These are phyloP conservation scores for Plebejus melissa DNA, from an alignment of 2,888 invertebrate genomes.

Conservation along the genomic window DNA sequence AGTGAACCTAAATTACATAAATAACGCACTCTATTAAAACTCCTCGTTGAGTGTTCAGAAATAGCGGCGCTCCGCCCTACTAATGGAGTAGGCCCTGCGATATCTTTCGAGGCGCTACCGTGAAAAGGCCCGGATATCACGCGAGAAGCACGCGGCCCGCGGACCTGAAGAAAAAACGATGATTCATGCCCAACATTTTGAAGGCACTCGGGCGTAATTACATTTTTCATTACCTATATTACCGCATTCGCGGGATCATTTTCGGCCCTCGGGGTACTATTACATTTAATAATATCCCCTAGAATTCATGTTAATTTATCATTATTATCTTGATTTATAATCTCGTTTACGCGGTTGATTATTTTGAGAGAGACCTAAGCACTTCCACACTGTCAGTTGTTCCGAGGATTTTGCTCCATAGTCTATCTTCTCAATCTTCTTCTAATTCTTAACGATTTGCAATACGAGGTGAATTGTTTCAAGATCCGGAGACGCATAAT, in stretches of 20 bases:
- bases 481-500: neutral
- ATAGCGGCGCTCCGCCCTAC: constrained; percentile 39
- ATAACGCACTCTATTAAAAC: constrained; percentile 22
- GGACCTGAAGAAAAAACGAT: constrained; percentile 36
- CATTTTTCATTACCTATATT: constrained; percentile 37
- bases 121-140: constrained; percentile 35
- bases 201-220: constrained; percentile 36
- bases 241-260: constrained; percentile 35
- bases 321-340: constrained; percentile 18
- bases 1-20: constrained; percentile 17
- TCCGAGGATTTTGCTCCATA: neutral
- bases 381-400: neutral
- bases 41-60: constrained; percentile 39
- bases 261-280: constrained; percentile 27
- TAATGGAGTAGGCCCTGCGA: constrained; percentile 34
- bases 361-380: neutral
- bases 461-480: neutral
- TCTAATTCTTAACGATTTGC: neutral
- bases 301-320: constrained; percentile 17
- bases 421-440: neutral
- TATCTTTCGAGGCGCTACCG: constrained; percentile 35
- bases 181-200: constrained; percentile 35
- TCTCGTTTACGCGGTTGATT: neutral
- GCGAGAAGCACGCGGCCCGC: constrained; percentile 33
- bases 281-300: constrained; percentile 20